Conservation (phyloP, 2,888 invertebrate species). For the Tridacna gigas region DNA sequence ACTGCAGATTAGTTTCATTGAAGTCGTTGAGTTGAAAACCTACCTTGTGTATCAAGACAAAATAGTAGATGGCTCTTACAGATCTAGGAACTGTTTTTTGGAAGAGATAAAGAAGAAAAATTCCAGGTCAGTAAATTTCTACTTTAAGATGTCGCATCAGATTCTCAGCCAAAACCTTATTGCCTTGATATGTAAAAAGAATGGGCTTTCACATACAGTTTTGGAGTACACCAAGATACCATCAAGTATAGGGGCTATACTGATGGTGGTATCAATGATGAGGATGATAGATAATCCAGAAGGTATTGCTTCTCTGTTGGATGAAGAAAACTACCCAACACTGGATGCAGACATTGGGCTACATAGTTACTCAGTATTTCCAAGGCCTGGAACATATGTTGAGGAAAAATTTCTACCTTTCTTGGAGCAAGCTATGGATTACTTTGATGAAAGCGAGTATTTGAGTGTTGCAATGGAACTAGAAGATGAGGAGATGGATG, state of each 20-base stretch:
- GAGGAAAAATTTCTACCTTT: conserved; percentile 49
- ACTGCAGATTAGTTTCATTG: background rate
- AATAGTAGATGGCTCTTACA: background rate
- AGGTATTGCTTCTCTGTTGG: background rate
- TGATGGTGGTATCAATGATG: background rate
- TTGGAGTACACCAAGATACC: background rate
- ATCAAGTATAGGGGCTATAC: background rate
- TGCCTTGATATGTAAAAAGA: background rate
- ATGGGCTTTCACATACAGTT: background rate
- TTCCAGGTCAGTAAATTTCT: background rate
- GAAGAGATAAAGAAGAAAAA: background rate
- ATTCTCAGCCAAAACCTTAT: background rate
- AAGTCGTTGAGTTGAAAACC: conserved; percentile 4
- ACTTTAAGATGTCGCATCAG: background rate
- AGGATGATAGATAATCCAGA: background rate
- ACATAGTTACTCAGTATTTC: conserved; percentile 34
- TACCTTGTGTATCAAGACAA: conserved; percentile 5
- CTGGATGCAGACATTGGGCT: background rate
- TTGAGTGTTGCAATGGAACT: conserved; percentile 48
- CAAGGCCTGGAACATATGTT: conserved; percentile 56
- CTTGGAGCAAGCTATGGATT: conserved; percentile 38
- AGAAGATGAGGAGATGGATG: conserved; percentile 31
- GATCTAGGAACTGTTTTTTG: background rate
- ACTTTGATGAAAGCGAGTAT: conserved; percentile 45
- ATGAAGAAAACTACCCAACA: background rate